phyloP scores from a whole-genome alignment of 2,888 invertebrate species.

The Drosophila lacicola region DNA sequence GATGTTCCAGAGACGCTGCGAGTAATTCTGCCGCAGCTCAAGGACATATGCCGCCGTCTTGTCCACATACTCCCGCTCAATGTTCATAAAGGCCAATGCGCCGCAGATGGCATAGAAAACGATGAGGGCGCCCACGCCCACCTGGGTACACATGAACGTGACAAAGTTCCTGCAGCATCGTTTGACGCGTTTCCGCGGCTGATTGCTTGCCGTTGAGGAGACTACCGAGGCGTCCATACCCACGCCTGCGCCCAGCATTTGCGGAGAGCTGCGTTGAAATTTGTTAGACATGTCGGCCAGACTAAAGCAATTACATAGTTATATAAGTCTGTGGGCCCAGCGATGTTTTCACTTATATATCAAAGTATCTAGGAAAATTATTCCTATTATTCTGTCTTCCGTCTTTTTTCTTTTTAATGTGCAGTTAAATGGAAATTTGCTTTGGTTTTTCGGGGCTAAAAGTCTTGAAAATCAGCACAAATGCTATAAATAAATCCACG shows the following conservation, averaged over 20 bases:
- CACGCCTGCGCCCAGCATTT: constrained; percentile 25
- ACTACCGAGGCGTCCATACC: constrained; percentile 83
- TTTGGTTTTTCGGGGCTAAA: constrained; percentile 13
- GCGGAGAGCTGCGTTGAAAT: constrained; percentile 71
- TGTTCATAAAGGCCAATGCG: constrained; percentile 92
- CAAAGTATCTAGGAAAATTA: not conserved
- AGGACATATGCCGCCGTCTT: constrained; percentile 86
- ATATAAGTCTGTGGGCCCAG: constrained; percentile 44
- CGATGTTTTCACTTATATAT: not conserved
- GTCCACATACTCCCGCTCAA: constrained; percentile 88
- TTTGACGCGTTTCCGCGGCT: constrained; percentile 91
- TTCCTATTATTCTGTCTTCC: not conserved
- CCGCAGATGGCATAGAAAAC: constrained; percentile 95
- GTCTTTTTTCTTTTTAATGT: constrained; percentile 10
- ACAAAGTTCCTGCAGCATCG: constrained; percentile 94
- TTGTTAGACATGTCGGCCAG: constrained; percentile 57
- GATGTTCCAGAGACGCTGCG: constrained; percentile 89
- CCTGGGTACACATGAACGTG: constrained; percentile 97
- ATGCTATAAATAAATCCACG: constrained; percentile 73
- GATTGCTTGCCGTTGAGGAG: constrained; percentile 88
- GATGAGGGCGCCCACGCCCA: constrained; percentile 94
- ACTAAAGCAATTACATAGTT: constrained; percentile 53
- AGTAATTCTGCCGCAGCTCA: constrained; percentile 87
- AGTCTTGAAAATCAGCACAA: constrained; percentile 58
- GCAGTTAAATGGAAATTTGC: constrained; percentile 42